phyloP scores from a whole-genome alignment of 2,113 vertebrate species.

The Rhombomys opimus region DNA sequence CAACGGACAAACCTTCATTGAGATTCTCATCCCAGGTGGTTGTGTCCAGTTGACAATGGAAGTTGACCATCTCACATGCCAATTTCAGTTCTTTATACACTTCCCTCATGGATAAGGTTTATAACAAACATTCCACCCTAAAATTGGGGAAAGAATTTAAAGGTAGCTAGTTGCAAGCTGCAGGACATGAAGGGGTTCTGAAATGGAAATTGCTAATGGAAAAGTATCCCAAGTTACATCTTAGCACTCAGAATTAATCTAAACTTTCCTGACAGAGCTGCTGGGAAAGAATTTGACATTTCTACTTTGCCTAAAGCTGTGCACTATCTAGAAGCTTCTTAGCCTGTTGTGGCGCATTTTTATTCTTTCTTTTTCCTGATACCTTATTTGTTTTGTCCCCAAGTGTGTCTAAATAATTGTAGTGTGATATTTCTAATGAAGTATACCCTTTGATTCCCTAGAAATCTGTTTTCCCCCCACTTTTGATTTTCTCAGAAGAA shows the following conservation, averaged over 20 bases:
- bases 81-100: constrained; percentile 26
- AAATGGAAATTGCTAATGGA: not conserved
- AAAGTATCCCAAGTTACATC: not conserved
- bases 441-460: not conserved
- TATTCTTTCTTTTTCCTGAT: not conserved
- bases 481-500: not conserved
- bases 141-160: not conserved
- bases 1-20: not conserved
- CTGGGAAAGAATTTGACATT: not conserved
- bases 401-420: not conserved
- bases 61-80: not conserved
- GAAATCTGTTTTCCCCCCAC: not conserved
- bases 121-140: not conserved
- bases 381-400: not conserved
- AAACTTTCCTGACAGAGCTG: not conserved
- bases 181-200: not conserved
- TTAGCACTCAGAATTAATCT: not conserved
- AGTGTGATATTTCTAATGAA: not conserved
- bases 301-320: not conserved
- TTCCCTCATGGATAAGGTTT: constrained; percentile 11
- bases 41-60: not conserved
- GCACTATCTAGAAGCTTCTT: constrained; percentile 16
- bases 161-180: not conserved
- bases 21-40: not conserved
- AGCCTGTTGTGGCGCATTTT: not conserved